phyloP scores from a whole-genome alignment of 2,888 invertebrate species.

The Branchipolynoe longqiensis region DNA sequence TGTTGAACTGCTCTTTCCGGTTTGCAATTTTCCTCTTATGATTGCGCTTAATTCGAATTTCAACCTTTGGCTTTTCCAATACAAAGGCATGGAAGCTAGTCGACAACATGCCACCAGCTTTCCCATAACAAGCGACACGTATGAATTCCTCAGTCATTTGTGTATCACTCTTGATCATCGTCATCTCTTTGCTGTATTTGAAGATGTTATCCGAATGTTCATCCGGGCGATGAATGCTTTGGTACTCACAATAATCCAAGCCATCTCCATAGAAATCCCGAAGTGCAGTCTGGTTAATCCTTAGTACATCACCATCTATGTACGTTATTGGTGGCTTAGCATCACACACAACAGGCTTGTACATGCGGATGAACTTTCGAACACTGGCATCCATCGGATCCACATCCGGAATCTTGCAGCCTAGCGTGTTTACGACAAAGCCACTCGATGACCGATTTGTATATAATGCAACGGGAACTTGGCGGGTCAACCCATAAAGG shows the following conservation, averaged over 20 bases:
- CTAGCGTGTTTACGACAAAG: constrained; percentile 75
- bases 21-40: constrained; percentile 53
- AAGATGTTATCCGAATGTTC: constrained; percentile 65
- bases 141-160: constrained; percentile 74
- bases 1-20: constrained; percentile 84
- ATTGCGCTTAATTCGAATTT: constrained; percentile 55
- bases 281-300: constrained; percentile 71
- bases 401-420: constrained; percentile 77
- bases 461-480: too few relatives aligned
- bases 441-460: constrained; percentile 60
- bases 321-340: constrained; percentile 72
- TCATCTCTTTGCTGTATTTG: constrained; percentile 65
- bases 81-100: constrained; percentile 77
- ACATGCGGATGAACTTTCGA: constrained; percentile 66
- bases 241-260: constrained; percentile 75
- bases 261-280: constrained; percentile 66
- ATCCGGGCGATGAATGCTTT: constrained; percentile 70
- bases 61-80: constrained; percentile 68
- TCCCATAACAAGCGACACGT: constrained; percentile 72
- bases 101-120: constrained; percentile 70
- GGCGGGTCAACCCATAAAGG: neutral
- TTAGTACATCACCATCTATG: constrained; percentile 68
- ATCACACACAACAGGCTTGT: constrained; percentile 69
- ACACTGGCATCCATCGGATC: constrained; percentile 76
- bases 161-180: constrained; percentile 67